These are phyloP conservation scores for Lepidocolaptes lacrymiger DNA, from an alignment of 2,797 vertebrate genomes.

Conservation along the genomic window DNA sequence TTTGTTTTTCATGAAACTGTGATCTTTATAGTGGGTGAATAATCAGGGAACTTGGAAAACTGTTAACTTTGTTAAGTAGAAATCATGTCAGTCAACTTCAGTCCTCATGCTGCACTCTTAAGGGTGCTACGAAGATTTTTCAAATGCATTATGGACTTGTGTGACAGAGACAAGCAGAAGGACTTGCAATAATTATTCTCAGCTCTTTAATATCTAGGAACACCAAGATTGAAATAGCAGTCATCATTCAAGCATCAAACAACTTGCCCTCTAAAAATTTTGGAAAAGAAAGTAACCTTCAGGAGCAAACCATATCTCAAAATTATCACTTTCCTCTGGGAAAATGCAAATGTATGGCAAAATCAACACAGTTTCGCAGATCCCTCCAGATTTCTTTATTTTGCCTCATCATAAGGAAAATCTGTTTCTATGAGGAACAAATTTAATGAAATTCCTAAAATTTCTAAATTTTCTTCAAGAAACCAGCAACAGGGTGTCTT, in stretches of 20 bases:
- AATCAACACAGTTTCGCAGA: neutral
- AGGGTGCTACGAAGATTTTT: neutral
- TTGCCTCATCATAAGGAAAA: neutral
- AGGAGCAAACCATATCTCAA: neutral
- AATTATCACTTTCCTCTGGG: neutral
- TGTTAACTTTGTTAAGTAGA: neutral
- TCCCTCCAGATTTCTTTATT: neutral
- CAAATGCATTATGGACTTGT: neutral
- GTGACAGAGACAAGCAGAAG: neutral
- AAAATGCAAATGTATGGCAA: neutral
- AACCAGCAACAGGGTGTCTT: neutral
- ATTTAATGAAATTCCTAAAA: neutral
- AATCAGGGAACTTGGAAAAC: neutral
- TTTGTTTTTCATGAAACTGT: neutral
- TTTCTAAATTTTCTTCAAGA: neutral
- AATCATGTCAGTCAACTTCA: neutral
- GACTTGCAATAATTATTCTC: neutral
- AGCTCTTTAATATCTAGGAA: neutral
- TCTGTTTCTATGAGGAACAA: neutral
- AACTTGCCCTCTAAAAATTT: neutral
- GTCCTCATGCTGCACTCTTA: neutral
- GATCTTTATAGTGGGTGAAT: neutral
- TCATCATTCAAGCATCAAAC: neutral
- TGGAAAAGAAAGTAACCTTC: neutral
- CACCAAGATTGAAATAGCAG: neutral